phyloP scores from a whole-genome alignment of 37 sponge, comb jelly and placozoan species.

The Bolinopsis microptera region DNA sequence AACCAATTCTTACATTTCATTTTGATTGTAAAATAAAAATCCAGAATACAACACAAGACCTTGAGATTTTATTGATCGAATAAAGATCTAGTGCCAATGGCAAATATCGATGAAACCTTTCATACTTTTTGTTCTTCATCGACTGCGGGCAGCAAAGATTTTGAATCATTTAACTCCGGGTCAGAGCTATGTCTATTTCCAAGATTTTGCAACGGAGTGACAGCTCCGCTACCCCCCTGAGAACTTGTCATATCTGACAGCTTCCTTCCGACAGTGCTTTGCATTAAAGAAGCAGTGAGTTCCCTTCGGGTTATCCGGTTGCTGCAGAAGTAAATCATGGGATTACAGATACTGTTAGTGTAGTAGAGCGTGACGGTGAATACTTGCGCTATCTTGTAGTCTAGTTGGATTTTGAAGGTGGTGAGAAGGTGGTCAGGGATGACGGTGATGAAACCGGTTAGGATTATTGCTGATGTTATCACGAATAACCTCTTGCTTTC shows the following conservation, averaged over 20 bases:
- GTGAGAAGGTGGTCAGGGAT: conserved; percentile 35
- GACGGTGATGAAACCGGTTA: conserved; percentile 41
- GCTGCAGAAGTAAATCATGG: conserved; percentile 50
- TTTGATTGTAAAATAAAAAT: too few relatives aligned
- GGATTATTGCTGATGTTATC: conserved; percentile 12
- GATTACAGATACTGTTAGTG: conserved; percentile 34
- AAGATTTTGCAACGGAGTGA: background rate
- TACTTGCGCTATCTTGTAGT: conserved; percentile 3
- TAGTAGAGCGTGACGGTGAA: conserved; percentile 58
- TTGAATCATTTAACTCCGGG: background rate
- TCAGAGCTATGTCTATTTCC: background rate
- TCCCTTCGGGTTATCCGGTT: background rate
- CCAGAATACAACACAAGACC: too few relatives aligned
- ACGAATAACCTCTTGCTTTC: background rate
- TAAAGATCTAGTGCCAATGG: too few relatives aligned
- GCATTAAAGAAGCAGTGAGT: background rate
- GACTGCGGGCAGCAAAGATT: background rate
- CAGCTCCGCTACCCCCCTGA: background rate
- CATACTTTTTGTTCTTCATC: too few relatives aligned
- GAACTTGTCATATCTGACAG: background rate
- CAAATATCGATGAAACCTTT: too few relatives aligned
- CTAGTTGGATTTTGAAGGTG: conserved; percentile 5
- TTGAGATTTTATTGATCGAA: too few relatives aligned
- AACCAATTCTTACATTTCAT: too few relatives aligned
- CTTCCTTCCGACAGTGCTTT: background rate